These are phyloP conservation scores for Hoplodrina blanda DNA, from an alignment of 2,888 invertebrate genomes.

Conservation along the genomic window DNA sequence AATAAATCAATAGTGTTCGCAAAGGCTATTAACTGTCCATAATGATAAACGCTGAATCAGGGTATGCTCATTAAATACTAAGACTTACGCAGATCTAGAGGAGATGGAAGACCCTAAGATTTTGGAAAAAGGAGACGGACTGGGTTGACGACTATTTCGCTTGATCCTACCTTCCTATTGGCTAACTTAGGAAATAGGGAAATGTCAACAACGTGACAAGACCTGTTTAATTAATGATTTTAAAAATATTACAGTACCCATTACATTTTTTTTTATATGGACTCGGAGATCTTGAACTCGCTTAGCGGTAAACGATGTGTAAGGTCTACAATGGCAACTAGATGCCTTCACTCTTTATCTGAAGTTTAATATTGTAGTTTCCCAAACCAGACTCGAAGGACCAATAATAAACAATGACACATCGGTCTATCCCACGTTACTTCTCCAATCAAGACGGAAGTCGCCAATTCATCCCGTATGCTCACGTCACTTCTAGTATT, in stretches of 20 bases:
- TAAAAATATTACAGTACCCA: too few relatives aligned
- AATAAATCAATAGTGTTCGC: conserved; percentile 56
- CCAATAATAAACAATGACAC: background rate
- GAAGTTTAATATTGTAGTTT: too few relatives aligned
- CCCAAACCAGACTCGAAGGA: background rate
- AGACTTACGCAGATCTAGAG: conserved; percentile 9
- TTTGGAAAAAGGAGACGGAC: background rate
- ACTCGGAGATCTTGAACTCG: too few relatives aligned
- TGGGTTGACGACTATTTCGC: background rate
- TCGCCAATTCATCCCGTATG: conserved; percentile 6
- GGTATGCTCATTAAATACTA: conserved; percentile 60
- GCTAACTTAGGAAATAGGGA: background rate
- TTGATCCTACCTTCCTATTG: too few relatives aligned
- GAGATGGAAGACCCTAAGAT: conserved; percentile 26
- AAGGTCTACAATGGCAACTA: too few relatives aligned
- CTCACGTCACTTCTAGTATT: conserved; percentile 45
- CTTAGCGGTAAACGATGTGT: too few relatives aligned
- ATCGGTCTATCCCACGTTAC: conserved; percentile 4
- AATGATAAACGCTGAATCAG: conserved; percentile 71
- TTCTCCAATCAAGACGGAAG: conserved; percentile 18
- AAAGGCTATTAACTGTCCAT: conserved; percentile 58
- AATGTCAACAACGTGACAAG: background rate
- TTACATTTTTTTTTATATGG: too few relatives aligned
- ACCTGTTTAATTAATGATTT: too few relatives aligned
- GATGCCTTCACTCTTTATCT: too few relatives aligned